Conservation (phyloP, 2,888 invertebrate genomes). For the Nesidiocoris tenuis region DNA sequence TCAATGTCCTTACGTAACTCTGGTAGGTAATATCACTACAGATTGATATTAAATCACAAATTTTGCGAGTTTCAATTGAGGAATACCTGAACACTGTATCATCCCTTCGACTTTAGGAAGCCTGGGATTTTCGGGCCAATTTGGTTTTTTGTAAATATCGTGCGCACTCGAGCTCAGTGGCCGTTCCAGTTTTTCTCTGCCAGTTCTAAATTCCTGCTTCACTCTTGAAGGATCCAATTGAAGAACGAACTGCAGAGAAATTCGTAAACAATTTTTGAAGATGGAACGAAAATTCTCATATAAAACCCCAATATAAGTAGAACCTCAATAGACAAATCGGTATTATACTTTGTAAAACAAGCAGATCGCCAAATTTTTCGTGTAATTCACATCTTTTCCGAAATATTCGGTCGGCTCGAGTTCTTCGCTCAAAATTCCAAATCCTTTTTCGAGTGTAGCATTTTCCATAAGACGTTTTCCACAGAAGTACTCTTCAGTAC, state of each 20-base stretch:
- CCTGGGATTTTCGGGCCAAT: slow-evolving; percentile 44
- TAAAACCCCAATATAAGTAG: background rate
- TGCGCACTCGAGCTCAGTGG: slow-evolving; percentile 55
- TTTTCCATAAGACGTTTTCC: slow-evolving; percentile 58
- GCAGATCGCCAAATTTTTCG: slow-evolving; percentile 68
- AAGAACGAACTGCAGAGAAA: slow-evolving; percentile 38
- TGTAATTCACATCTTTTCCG: slow-evolving; percentile 67
- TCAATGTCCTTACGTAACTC: too few species aligned
- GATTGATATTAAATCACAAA: too few species aligned
- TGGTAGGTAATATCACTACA: too few species aligned
- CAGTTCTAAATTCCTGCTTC: slow-evolving; percentile 38
- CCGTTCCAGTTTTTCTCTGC: slow-evolving; percentile 51
- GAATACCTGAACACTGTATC: slow-evolving; percentile 55
- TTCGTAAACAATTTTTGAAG: background rate
- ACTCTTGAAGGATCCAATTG: slow-evolving; percentile 14
- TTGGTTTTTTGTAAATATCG: slow-evolving; percentile 54
- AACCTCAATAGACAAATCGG: too few species aligned
- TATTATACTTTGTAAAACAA: slow-evolving; percentile 73
- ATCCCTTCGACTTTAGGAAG: slow-evolving; percentile 54
- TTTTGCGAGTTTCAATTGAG: too few species aligned
- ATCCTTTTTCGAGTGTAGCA: slow-evolving; percentile 57
- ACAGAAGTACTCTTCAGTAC: slow-evolving; percentile 44
- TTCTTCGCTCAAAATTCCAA: slow-evolving; percentile 61
- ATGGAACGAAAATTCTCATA: too few species aligned
- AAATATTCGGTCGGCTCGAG: slow-evolving; percentile 64